phyloP scores from a whole-genome alignment of 30 jellyfish, hydroid and myxozoan genomes.

The Mastigias papua region DNA sequence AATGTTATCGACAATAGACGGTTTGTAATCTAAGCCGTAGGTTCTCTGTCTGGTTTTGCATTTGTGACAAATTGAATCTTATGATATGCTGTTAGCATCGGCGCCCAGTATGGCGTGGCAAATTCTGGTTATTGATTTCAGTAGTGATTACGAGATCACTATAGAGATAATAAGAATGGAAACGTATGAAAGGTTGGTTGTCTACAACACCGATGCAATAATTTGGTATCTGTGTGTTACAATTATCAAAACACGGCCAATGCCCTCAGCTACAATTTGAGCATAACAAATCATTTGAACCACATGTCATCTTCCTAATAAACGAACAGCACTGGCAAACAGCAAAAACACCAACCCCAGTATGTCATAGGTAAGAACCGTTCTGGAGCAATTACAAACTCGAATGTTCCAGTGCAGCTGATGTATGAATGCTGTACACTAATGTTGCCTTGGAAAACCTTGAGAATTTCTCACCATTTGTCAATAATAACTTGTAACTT shows the following conservation, averaged over 20 bases:
- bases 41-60: constrained; percentile 1
- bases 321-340: too few relatives aligned
- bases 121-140: constrained; percentile 1
- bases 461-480: too few relatives aligned
- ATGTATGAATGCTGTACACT: too few relatives aligned
- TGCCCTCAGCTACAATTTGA: background rate
- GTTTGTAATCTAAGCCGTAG: background rate
- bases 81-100: constrained; percentile 18
- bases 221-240: background rate
- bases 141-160: constrained; percentile 12
- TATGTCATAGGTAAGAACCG: too few relatives aligned
- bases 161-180: background rate
- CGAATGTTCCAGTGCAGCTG: too few relatives aligned
- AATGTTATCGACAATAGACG: background rate
- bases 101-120: constrained; percentile 68
- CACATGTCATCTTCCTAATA: too few relatives aligned
- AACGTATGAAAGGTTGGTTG: background rate
- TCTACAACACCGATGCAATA: background rate
- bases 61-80: constrained; percentile 51
- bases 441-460: too few relatives aligned
- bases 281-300: too few relatives aligned
- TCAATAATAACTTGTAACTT: too few relatives aligned
- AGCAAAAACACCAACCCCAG: too few relatives aligned
- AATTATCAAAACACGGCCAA: background rate
- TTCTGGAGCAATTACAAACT: too few relatives aligned